These are phyloP conservation scores for Polia nebulosa DNA, from an alignment of 2,888 invertebrate species.

Conservation along the genomic window DNA sequence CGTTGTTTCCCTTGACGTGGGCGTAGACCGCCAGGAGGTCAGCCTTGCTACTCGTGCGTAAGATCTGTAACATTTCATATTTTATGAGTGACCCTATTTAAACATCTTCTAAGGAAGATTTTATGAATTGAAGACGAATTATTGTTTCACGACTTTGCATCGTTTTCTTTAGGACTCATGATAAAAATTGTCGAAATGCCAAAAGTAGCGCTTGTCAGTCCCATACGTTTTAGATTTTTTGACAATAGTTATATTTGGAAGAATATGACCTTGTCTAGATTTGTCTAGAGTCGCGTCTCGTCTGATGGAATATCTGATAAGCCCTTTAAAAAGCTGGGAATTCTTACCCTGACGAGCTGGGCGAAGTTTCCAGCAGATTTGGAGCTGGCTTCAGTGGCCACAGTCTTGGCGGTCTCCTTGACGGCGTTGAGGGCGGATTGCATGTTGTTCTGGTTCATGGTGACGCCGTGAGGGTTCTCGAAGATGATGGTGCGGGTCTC, in stretches of 20 bases:
- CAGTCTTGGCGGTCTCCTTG: slow-evolving; percentile 91
- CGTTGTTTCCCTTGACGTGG: slow-evolving; percentile 91
- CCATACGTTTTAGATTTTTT: no score
- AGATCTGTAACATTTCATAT: slow-evolving; percentile 86
- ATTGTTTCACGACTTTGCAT: no score
- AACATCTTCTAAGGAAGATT: no score
- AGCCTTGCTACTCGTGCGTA: slow-evolving; percentile 92
- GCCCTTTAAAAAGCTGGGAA: neutral
- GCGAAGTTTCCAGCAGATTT: slow-evolving; percentile 93
- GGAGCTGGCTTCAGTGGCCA: slow-evolving; percentile 91
- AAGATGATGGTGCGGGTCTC: slow-evolving; percentile 92
- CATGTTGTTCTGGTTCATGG: slow-evolving; percentile 86
- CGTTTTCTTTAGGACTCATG: no score
- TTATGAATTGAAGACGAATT: no score
- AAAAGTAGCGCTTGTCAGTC: no score
- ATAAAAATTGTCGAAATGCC: no score
- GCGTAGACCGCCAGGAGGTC: slow-evolving; percentile 93
- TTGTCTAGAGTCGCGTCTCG: no score
- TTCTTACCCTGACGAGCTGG: slow-evolving; percentile 91
- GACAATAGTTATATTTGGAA: no score
- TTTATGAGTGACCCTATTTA: neutral
- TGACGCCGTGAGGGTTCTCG: slow-evolving; percentile 92
- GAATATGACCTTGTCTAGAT: no score
- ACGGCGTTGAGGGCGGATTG: slow-evolving; percentile 91
- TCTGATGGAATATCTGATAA: no score